Base-by-base conservation (phyloP, 1,140 invertebrate genomes). In the Calephelis virginiensis region DNA sequence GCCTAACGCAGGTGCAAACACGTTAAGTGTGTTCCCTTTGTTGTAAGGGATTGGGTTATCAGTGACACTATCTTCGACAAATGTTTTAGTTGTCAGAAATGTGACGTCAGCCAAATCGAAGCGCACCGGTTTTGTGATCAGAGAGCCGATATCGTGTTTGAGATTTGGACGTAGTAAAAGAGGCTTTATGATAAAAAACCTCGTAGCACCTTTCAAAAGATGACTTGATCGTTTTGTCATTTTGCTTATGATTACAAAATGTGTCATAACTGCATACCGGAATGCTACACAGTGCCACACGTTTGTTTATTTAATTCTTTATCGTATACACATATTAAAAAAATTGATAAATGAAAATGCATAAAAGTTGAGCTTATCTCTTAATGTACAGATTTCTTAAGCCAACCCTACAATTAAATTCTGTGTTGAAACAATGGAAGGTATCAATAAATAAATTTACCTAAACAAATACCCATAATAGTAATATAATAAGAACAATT, bases 41-140 rank as follows among this genome's bases (percentile, higher is more conserved):
- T 91, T 88, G 81, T 86, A 88, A 88, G 85, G 85, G 86, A 84
- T 88, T 86, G 81, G 81, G 80, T 89, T 89, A 91, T 91, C 89
- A 80, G 77, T 91, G 89, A 91, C 89, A 89, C 85, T 88, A 91
- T 91, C 89, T 89, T 91, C 89, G 89, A 91, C 86, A 89, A 91
- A 89, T 91, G 86, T 86, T 91, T 83, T 80, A 85, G 78, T 86
- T 90, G 89, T 91, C 86, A 91, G 83, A 84, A 80, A 65, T 83
- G 80, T 91, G 89, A 91, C 89, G 87, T 91, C 87, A 89, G 83
- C 83, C 81, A 81, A 86, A 85, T 83, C 77, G 82, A 14, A 66
- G 63, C 72, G 76, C 71, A 61, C 74, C 62, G 67, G 75, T 71
- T 73, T 72, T 62, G 75, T 71, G 85, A 86, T 86, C 81, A 68